phyloP scores from a whole-genome alignment of 2,888 invertebrate genomes.

The Aporophyla lueneburgensis region DNA sequence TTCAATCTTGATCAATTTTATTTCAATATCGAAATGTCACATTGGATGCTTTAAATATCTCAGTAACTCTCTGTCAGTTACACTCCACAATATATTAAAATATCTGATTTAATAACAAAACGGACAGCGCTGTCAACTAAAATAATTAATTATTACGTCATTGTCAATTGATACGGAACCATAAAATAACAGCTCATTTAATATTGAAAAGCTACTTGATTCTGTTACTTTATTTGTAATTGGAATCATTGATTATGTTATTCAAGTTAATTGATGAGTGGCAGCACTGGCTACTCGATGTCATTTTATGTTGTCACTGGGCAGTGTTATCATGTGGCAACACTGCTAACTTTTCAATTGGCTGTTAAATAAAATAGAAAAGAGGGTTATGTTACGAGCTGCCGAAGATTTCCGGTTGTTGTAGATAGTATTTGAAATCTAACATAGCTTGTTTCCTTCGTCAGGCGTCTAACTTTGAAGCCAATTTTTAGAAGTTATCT shows the following conservation, averaged over 20 bases:
- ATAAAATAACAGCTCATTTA: slow-evolving; percentile 53
- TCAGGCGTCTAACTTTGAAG: background rate
- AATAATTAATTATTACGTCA: slow-evolving; percentile 56
- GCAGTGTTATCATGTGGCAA: slow-evolving; percentile 8
- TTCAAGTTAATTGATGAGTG: slow-evolving; percentile 35
- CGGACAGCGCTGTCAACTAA: slow-evolving; percentile 66
- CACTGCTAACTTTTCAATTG: background rate
- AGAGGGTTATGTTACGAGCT: background rate
- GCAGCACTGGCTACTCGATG: slow-evolving; percentile 22
- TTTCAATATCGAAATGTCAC: too few relatives aligned
- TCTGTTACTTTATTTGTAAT: slow-evolving; percentile 39
- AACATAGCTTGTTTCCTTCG: background rate
- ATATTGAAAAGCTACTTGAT: slow-evolving; percentile 31
- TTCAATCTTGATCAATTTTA: background rate
- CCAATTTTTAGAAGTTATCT: background rate
- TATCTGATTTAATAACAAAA: slow-evolving; percentile 65
- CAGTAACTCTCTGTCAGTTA: slow-evolving; percentile 19
- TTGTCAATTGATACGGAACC: slow-evolving; percentile 48
- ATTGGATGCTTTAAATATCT: background rate
- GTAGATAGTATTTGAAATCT: background rate
- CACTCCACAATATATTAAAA: slow-evolving; percentile 55
- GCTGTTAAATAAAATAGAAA: background rate
- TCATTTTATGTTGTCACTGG: slow-evolving; percentile 9
- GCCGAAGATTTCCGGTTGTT: background rate
- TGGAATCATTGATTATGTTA: slow-evolving; percentile 44